Evolutionary conservation across 1,140 invertebrate genomes (phyloP).

Genomic region (Leptopilina boulardi): DNA sequence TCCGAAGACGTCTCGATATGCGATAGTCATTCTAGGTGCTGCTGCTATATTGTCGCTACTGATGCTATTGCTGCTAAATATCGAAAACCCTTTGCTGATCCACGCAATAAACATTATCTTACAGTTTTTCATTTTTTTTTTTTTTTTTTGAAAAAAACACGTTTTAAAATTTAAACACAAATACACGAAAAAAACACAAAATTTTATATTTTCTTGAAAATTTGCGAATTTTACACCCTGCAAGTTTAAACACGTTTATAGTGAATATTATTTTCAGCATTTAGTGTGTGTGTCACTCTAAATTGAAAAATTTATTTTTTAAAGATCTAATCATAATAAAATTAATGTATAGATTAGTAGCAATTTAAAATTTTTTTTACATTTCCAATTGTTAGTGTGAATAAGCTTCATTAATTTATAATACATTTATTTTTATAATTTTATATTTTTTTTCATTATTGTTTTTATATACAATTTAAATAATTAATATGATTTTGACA

Average conservation of each 20-base stretch:
- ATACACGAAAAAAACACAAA: neutral
- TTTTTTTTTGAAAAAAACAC: neutral
- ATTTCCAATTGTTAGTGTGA: no score
- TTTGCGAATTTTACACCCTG: neutral
- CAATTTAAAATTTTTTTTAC: no score
- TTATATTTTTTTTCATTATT: no score
- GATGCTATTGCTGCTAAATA: conserved; percentile 57
- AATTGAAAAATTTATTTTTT: neutral
- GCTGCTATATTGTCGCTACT: conserved; percentile 59
- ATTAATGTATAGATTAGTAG: no score
- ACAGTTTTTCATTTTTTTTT: no score
- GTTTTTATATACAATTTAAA: no score
- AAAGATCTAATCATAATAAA: neutral
- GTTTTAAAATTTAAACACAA: conserved; percentile 22
- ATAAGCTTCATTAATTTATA: no score
- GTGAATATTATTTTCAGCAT: neutral
- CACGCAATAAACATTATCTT: conserved; percentile 19
- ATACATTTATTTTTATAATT: no score
- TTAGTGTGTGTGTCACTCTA: neutral
- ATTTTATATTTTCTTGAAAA: neutral
- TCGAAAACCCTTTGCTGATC: conserved; percentile 43
- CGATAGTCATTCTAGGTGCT: conserved; percentile 59
- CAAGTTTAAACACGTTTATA: neutral
- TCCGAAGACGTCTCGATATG: conserved; percentile 51
- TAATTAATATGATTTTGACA: no score